Evolutionary conservation across 2,888 invertebrate species (phyloP), one percentile per base, ranked within the genome.

Genomic region (Corythucha ciliata): DNA sequence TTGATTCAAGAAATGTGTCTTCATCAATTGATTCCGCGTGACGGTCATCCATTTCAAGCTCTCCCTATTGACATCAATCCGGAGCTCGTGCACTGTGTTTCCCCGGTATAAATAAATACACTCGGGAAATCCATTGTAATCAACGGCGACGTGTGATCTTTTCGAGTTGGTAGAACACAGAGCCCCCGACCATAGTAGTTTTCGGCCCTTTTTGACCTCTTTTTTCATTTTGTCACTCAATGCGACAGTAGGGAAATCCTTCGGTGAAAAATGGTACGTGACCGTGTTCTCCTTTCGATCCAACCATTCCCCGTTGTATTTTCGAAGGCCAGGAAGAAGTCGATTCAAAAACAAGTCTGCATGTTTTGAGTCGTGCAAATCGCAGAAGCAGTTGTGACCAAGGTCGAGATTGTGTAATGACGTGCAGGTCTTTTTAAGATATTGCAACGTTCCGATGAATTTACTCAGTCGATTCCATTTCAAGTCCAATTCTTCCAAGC

Each of bases 11-110:
- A 51, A 45, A 14, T 45, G 29, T 16, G 46, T 10, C 6, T 21
- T 5, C 26, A 29, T 36, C 45, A 51, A 32, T 14, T 34, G 45
- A 18, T 45, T 51, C n/a, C 46, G 22, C 29, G 26, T 51, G 20
- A 51, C 37, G 12, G 51, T 45, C 14, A 51, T 21, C 45, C 45
- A 51, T 27, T 37, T 51, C 14, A 51, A 14, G 20, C 34, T 33
- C 16, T n/a, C 27, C 20, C 21, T 51, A 21, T 36, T 44, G 12
- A 20, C 12, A 16, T 29, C 45, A 29, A 51, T 37, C 5, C 46
- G 33, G n/a, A 51, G 12, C 18, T 21, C 12, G 8, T 51, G 45
- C 20, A 51, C 44, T 20, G 36, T 21, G n/a, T 37, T 34, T 12
- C 25, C 18, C n/a, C 44, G 10, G 22, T 51, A 27, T 20, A 51